These are phyloP conservation scores for Palythoa heliodiscus DNA, from an alignment of 92 coral and sea anemone species.

Conservation along the genomic window DNA sequence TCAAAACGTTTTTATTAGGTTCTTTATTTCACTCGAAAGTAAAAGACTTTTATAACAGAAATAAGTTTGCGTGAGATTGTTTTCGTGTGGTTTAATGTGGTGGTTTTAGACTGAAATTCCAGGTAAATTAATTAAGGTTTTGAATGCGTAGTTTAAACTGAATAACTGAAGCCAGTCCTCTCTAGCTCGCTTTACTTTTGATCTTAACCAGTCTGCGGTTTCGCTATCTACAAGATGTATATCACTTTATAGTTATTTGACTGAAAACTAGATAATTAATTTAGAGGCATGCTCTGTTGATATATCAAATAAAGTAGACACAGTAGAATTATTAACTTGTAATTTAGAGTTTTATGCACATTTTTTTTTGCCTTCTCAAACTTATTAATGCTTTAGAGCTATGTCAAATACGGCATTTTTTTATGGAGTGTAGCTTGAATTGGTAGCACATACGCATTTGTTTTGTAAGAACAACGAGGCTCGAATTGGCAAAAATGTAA, in stretches of 20 bases:
- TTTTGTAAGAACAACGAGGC: too few species aligned
- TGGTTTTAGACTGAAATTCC: constrained; percentile 8
- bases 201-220: neutral
- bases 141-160: neutral
- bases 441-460: too few species aligned
- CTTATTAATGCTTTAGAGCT: too few species aligned
- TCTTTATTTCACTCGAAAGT: neutral
- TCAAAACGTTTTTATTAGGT: too few species aligned
- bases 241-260: neutral
- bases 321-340: too few species aligned
- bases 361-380: too few species aligned
- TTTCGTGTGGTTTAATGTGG: constrained; percentile 18
- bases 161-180: neutral
- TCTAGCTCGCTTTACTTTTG: constrained; percentile 8
- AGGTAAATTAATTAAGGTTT: constrained; percentile 18
- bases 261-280: too few species aligned
- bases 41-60: neutral
- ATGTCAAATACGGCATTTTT: too few species aligned
- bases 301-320: neutral
- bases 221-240: neutral
- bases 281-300: neutral
- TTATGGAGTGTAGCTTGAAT: too few species aligned
- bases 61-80: constrained; percentile 17
- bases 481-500: too few species aligned
- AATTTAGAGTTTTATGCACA: too few species aligned